phyloP scores from a whole-genome alignment of 2,797 vertebrate genomes.

The Myotis planiceps region DNA sequence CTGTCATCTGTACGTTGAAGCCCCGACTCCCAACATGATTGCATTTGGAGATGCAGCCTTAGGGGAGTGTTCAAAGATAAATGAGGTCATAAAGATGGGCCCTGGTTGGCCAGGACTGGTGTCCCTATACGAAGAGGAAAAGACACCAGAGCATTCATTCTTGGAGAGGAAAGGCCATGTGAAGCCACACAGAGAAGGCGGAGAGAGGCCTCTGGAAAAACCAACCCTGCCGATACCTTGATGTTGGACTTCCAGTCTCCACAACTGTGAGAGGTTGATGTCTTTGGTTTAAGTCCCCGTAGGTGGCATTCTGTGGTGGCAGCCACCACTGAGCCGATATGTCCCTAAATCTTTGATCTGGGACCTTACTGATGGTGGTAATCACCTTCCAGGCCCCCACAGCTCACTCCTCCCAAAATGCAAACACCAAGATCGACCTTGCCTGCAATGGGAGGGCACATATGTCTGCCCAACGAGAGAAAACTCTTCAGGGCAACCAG shows the following conservation, averaged over 20 bases:
- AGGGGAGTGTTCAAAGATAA: neutral
- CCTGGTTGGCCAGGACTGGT: neutral
- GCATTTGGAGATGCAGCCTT: neutral
- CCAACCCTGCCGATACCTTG: too few relatives aligned
- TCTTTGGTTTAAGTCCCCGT: neutral
- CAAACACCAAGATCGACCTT: rapidly evolving
- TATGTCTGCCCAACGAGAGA: neutral
- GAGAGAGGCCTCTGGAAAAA: neutral
- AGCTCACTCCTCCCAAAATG: too few relatives aligned
- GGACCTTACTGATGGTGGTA: neutral
- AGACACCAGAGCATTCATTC: neutral
- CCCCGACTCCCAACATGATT: neutral
- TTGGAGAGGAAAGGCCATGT: rapidly evolving
- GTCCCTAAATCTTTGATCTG: rapidly evolving
- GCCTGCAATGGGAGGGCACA: neutral
- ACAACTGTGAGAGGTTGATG: neutral
- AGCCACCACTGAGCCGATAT: rapidly evolving
- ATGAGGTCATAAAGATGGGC: too few relatives aligned
- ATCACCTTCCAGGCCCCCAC: neutral
- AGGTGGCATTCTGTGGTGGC: neutral
- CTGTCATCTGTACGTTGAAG: rapidly evolving
- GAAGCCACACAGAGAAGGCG: neutral
- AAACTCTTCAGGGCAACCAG: too few relatives aligned
- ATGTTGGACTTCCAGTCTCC: neutral
- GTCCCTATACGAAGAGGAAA: neutral